Conservation (phyloP, 1,140 invertebrate genomes). For the Micrasema minimum region DNA sequence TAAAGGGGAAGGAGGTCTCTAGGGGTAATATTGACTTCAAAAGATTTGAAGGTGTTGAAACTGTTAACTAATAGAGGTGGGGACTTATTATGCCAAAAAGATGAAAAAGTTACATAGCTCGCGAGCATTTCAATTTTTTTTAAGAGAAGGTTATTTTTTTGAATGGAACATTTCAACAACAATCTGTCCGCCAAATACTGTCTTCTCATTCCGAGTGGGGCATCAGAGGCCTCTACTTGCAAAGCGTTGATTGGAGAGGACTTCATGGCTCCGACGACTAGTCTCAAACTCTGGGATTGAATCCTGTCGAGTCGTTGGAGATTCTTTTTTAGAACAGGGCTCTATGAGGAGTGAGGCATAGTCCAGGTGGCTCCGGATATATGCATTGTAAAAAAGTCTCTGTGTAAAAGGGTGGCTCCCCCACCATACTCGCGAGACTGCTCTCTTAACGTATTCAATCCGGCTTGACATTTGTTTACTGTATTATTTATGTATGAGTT, state of each 20-base stretch:
- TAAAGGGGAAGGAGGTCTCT: too few relatives aligned
- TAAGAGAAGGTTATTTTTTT: too few relatives aligned
- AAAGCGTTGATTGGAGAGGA: background rate
- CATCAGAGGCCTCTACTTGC: background rate
- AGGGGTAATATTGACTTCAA: too few relatives aligned
- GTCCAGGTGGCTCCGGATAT: background rate
- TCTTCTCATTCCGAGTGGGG: background rate
- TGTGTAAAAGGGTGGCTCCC: background rate
- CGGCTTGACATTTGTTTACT: background rate
- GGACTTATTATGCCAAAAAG: too few relatives aligned
- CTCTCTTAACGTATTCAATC: background rate
- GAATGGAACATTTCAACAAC: background rate
- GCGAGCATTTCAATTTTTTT: too few relatives aligned
- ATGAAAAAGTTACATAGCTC: too few relatives aligned
- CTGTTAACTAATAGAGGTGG: too few relatives aligned
- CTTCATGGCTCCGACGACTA: background rate
- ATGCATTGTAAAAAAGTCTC: background rate
- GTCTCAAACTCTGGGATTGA: constrained; percentile 8
- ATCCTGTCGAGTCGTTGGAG: background rate
- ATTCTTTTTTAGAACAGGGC: background rate
- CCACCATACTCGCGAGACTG: background rate
- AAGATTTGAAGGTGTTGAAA: too few relatives aligned
- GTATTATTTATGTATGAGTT: background rate
- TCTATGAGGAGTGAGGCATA: background rate
- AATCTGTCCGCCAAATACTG: background rate